phyloP scores from a whole-genome alignment of 2,888 invertebrate genomes.

The Apodemia mormo region DNA sequence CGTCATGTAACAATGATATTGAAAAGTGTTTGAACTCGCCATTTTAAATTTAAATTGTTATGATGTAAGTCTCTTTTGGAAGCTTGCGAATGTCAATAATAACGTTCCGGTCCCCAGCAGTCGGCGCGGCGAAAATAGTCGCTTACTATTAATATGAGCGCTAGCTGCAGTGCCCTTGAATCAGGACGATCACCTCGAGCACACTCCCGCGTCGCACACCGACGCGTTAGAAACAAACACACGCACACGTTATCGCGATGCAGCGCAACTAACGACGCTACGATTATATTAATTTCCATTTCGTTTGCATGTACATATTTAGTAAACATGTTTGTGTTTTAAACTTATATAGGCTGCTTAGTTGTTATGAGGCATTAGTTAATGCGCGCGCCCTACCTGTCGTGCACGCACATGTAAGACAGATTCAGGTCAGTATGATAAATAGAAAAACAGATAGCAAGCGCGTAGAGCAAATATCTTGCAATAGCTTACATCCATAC shows the following conservation, averaged over 20 bases:
- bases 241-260: conserved; percentile 58
- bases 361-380: conserved; percentile 13
- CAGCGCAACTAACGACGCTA: conserved; percentile 64
- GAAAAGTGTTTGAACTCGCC: conserved; percentile 10
- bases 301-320: conserved; percentile 49
- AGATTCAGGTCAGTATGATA: conserved; percentile 39
- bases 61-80: conserved; percentile 65
- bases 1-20: background rate
- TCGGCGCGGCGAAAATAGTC: conserved; percentile 76
- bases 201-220: conserved; percentile 55
- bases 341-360: background rate
- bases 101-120: conserved; percentile 72
- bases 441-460: conserved; percentile 37
- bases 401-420: conserved; percentile 27
- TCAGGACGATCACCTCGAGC: conserved; percentile 77
- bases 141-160: conserved; percentile 78
- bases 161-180: conserved; percentile 81
- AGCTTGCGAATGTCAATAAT: conserved; percentile 79
- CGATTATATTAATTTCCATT: conserved; percentile 74
- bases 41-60: conserved; percentile 33
- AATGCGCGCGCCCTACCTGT: conserved; percentile 30
- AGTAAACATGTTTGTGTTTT: conserved; percentile 19
- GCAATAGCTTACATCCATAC: conserved; percentile 35
- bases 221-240: conserved; percentile 43
- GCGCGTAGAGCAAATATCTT: conserved; percentile 36